phyloP scores from a whole-genome alignment of 1,140 invertebrate genomes.

The Oscheius sp. region DNA sequence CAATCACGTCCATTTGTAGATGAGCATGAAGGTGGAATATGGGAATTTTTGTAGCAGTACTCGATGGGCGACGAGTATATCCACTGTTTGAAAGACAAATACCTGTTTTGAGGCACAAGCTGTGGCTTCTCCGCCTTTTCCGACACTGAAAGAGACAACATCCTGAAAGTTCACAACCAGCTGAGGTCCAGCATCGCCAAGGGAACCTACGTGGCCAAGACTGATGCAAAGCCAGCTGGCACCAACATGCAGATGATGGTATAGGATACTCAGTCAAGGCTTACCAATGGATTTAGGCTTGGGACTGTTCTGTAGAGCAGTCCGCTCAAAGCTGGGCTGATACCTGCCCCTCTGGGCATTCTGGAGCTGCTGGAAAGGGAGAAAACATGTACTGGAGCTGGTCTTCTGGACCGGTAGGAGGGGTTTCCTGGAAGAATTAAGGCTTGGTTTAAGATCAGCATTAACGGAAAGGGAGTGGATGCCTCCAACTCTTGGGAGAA shows the following conservation, averaged over 20 bases:
- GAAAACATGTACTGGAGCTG: conserved; percentile 24
- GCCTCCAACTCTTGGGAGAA: conserved; percentile 14
- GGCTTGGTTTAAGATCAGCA: background rate
- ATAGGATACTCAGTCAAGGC: background rate
- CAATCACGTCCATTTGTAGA: too few species aligned
- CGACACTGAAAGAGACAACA: background rate
- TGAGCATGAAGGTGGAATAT: too few species aligned
- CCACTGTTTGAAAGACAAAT: too few species aligned
- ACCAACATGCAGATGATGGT: conserved; percentile 18
- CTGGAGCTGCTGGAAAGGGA: background rate
- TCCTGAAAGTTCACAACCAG: conserved; percentile 11
- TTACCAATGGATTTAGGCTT: background rate
- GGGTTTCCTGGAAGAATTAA: background rate
- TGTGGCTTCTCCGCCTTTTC: background rate
- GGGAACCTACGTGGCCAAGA: conserved; percentile 19
- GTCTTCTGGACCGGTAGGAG: background rate
- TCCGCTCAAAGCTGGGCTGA: conserved; percentile 22
- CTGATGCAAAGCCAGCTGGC: background rate
- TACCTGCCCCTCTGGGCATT: conserved; percentile 12
- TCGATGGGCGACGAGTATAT: too few species aligned
- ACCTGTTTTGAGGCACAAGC: too few species aligned
- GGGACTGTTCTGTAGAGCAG: background rate
- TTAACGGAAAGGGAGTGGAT: background rate
- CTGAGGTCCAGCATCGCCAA: conserved; percentile 16
- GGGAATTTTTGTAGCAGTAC: too few species aligned